These are phyloP conservation scores for Zygogramma bicolorata DNA, from an alignment of 2,888 invertebrate genomes.

Conservation along the genomic window DNA sequence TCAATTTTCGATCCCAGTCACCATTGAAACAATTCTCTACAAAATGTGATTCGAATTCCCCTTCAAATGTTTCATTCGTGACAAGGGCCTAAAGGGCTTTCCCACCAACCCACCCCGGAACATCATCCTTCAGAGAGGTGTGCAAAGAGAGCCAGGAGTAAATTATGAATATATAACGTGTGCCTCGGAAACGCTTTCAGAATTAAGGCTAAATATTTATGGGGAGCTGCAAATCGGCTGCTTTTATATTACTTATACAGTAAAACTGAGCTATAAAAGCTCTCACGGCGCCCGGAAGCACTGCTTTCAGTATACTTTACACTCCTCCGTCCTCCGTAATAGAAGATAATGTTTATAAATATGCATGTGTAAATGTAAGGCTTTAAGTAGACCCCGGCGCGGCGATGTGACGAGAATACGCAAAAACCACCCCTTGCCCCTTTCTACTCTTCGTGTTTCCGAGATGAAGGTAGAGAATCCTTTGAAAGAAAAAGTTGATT, in stretches of 20 bases:
- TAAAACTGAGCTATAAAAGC: constrained; percentile 67
- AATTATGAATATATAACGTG: constrained; percentile 65
- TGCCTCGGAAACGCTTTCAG: constrained; percentile 67
- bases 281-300: constrained; percentile 61
- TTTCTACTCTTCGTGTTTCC: neutral
- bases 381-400: constrained; percentile 59
- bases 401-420: constrained; percentile 56
- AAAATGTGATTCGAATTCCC: neutral
- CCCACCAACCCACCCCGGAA: neutral
- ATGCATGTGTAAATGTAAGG: constrained; percentile 67
- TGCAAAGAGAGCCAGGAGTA: constrained; percentile 45
- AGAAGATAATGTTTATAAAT: constrained; percentile 69
- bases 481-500: constrained; percentile 14
- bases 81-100: neutral
- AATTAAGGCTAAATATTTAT: constrained; percentile 69
- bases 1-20: too few species aligned
- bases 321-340: constrained; percentile 65
- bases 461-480: constrained; percentile 8
- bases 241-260: constrained; percentile 69
- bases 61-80: neutral
- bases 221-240: constrained; percentile 67
- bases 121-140: constrained; percentile 44
- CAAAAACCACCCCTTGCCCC: constrained; percentile 43
- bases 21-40: too few species aligned
- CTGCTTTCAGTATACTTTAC: constrained; percentile 61